Conservation (phyloP, 2,888 invertebrate genomes). For the Archips xylosteana region DNA sequence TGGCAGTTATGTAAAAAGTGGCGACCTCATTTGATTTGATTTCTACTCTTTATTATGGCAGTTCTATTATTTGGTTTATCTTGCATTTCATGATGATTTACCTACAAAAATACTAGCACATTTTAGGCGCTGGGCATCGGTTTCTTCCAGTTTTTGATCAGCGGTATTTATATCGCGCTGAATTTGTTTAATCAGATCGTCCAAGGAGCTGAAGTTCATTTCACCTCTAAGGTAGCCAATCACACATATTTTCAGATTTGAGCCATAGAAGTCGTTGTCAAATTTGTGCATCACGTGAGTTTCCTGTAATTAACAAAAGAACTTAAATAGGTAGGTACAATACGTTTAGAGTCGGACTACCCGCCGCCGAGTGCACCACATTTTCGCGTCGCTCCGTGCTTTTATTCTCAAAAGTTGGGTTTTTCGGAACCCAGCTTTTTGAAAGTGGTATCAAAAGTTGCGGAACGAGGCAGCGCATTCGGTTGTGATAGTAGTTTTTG, state of each 20-base stretch:
- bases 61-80: not conserved
- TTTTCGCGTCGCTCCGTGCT: too few relatives aligned
- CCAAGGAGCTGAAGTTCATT: constrained; percentile 90
- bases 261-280: constrained; percentile 94
- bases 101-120: constrained; percentile 81
- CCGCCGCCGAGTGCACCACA: too few relatives aligned
- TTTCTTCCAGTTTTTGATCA: constrained; percentile 84
- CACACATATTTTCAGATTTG: constrained; percentile 91
- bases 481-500: too few relatives aligned
- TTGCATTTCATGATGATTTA: constrained; percentile 3
- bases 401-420: too few relatives aligned
- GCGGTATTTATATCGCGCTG: constrained; percentile 92
- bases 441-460: too few relatives aligned
- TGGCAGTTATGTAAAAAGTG: too few relatives aligned
- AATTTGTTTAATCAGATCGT: constrained; percentile 92
- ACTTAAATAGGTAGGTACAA: too few relatives aligned
- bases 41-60: too few relatives aligned
- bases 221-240: constrained; percentile 94
- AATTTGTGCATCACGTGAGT: constrained; percentile 96
- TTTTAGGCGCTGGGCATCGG: constrained; percentile 80
- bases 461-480: too few relatives aligned
- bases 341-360: too few relatives aligned
- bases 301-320: constrained; percentile 87
- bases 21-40: too few relatives aligned
- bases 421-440: too few relatives aligned